Percentiles rank a stretch among this genome's conserved stretches.
Conservation (phyloP, 2,888 invertebrate genomes). For the Aethes cnicana region DNA sequence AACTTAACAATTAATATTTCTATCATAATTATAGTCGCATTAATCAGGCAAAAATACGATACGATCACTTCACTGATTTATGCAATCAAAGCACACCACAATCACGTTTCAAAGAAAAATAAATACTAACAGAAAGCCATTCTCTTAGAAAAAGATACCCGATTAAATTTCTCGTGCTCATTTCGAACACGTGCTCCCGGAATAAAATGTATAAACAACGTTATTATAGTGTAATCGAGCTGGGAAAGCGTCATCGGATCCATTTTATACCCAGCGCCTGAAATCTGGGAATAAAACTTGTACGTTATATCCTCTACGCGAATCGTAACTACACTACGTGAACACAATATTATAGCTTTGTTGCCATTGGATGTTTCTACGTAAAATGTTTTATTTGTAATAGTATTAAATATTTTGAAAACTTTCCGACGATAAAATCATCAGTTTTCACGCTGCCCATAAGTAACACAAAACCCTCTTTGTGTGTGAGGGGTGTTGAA, state of each 20-base stretch:
- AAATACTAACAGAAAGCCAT: neutral
- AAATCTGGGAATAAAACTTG: constrained; percentile 36
- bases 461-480: too few species aligned
- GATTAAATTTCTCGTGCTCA: constrained; percentile 16
- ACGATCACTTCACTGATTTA: too few species aligned
- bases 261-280: constrained; percentile 36
- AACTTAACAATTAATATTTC: too few species aligned
- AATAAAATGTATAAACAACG: constrained; percentile 34
- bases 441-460: too few species aligned
- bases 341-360: constrained; percentile 32
- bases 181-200: constrained; percentile 15
- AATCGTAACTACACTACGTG: constrained; percentile 36
- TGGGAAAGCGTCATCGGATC: constrained; percentile 32
- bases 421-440: too few species aligned
- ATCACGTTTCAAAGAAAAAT: neutral
- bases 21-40: too few species aligned
- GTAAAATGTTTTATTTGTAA: neutral
- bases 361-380: neutral
- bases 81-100: too few species aligned
- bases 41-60: too few species aligned
- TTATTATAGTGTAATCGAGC: constrained; percentile 32
- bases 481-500: too few species aligned
- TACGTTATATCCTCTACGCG: constrained; percentile 36
- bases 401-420: too few species aligned
- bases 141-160: constrained; percentile 2